Base-by-base conservation (phyloP, 1,140 invertebrate genomes). In the Coptotermes formosanus region DNA sequence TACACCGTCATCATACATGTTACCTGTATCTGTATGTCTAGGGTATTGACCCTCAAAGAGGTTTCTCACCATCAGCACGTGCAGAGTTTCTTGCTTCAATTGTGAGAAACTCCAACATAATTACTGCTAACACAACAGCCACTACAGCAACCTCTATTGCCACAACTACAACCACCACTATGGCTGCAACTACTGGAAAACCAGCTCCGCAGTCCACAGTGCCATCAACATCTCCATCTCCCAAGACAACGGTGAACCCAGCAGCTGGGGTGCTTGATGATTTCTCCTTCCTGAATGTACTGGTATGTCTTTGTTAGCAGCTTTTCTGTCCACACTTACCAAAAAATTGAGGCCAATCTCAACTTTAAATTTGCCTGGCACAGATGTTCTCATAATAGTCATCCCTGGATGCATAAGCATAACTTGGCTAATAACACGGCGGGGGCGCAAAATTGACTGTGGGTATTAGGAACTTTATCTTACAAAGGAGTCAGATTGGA, bases 241-340 rank as follows among this genome's bases (percentile, higher is more conserved):
- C n/a, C 7, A 75, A 75, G n/a, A 30, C 64, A 75, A 75, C 64
- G 30, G 25, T 25, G n/a, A 75, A 75, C 14, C 64, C 64, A n/a
- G 64, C 64, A 75, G 64, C 64, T 75, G 64, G 64, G n/a, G 64
- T 75, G 8, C 64, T 75, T 30, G 64, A 75, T 75, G 64, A 75
- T 25, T 75, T 75, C 6, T 75, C 64, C 64, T 75, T 75, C 64
- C n/a, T 75, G n/a, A 75, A 75, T 75, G 64, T 75, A 30, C 25
- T 75, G 64, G 64, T 75, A 55, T 55, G 52, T 55, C 52, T 55
- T 55, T 55, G 14, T 55, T 55, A 21, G 52, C 4, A 21, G 14
- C 52, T 55, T 21, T 21, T 38, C 38, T 38, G 38, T 38, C 38
- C 38, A 4, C 38, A 38, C 2, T 38, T 38, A 38, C 38, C 38